Conservation (phyloP, 2,113 vertebrate species). For the Platichthys stellatus region DNA sequence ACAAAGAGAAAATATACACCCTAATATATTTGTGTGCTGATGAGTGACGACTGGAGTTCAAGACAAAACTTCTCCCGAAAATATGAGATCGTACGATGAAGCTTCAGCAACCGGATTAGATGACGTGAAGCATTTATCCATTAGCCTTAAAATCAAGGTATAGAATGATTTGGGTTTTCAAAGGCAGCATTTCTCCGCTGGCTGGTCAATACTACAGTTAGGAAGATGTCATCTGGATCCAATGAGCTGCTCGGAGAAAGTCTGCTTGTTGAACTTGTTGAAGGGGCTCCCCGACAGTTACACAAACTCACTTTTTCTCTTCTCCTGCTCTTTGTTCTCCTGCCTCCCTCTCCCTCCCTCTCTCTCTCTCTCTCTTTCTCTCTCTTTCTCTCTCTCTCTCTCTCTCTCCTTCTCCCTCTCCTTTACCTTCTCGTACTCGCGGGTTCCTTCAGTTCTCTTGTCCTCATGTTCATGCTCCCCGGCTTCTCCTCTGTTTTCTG, state of each 20-base stretch:
- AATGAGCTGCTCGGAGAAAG: constrained; percentile 65
- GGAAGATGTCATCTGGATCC: constrained; percentile 72
- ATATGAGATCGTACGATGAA: background rate
- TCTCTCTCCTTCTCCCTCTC: constrained; percentile 19
- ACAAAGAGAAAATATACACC: constrained; percentile 30
- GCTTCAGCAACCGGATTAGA: background rate
- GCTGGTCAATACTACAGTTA: constrained; percentile 39
- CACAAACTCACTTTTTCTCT: constrained; percentile 55
- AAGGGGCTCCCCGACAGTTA: constrained; percentile 64
- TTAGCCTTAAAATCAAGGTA: constrained; percentile 40
- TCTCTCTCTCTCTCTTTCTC: constrained; percentile 33
- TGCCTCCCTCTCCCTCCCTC: background rate
- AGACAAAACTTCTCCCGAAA: background rate
- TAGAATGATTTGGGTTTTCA: constrained; percentile 37
- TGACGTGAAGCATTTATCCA: background rate
- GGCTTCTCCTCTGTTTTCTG: constrained; percentile 23
- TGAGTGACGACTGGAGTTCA: background rate
- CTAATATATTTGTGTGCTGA: background rate
- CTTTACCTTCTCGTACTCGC: constrained; percentile 25
- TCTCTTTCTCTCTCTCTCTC: constrained; percentile 33
- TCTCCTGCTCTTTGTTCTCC: constrained; percentile 31
- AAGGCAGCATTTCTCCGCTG: constrained; percentile 26
- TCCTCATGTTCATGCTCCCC: constrained; percentile 21
- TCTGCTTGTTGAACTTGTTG: constrained; percentile 65
- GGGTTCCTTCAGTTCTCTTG: constrained; percentile 21